Percentiles rank a stretch among this genome's conserved stretches.
Evolutionary conservation across 2,113 vertebrate genomes (phyloP).

Genomic region (Paedocypris sp.): DNA sequence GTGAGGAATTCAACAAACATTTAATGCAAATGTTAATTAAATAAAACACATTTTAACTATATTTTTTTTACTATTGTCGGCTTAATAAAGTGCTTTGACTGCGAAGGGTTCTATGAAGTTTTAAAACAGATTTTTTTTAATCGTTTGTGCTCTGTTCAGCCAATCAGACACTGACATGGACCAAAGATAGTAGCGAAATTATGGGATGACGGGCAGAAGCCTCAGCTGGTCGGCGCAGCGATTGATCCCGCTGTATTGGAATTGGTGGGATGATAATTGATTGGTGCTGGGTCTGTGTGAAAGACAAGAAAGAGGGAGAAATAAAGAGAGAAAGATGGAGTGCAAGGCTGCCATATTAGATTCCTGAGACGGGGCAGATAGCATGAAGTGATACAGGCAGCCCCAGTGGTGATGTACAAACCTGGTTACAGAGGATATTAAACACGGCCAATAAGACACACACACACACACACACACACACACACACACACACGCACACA

Average conservation of each 20-base stretch:
- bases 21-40: no score
- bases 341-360: slow-evolving; percentile 74
- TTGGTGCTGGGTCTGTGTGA: slow-evolving; percentile 20
- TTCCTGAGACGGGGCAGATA: slow-evolving; percentile 68
- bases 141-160: slow-evolving; percentile 99
- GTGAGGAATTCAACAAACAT: no score
- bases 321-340: slow-evolving; percentile 2
- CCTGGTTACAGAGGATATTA: slow-evolving; percentile 55
- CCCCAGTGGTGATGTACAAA: slow-evolving; percentile 70
- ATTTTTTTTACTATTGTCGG: no score
- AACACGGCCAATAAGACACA: slow-evolving; percentile 38
- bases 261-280: slow-evolving; percentile 31
- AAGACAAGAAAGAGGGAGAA: slow-evolving; percentile 1
- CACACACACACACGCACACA: slow-evolving; percentile 32
- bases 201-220: slow-evolving; percentile 83
- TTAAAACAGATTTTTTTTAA: no score
- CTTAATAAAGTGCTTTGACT: no score
- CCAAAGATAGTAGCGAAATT: slow-evolving; percentile 78
- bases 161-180: slow-evolving; percentile 72
- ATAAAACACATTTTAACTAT: no score
- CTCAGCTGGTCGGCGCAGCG: slow-evolving; percentile 50
- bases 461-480: slow-evolving; percentile 32
- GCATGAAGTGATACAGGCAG: slow-evolving; percentile 75
- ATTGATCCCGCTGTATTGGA: slow-evolving; percentile 28
- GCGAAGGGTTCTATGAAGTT: no score